phyloP scores from a whole-genome alignment of 2,113 vertebrate species.

The Cardinalis cardinalis region DNA sequence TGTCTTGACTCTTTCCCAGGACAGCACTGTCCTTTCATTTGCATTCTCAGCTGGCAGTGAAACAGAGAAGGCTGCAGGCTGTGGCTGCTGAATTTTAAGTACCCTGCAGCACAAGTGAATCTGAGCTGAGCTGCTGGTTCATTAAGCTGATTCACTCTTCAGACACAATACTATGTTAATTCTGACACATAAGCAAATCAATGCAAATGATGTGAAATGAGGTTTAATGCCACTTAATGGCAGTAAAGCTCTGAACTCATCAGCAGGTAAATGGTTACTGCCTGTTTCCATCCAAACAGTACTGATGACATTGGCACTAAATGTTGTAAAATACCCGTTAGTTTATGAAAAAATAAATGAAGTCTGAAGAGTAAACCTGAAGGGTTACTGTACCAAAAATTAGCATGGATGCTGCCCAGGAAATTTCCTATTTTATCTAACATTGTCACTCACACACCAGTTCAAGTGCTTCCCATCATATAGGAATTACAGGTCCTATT shows the following conservation, averaged over 20 bases:
- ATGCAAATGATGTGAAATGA: slow-evolving; percentile 12
- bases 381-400: neutral
- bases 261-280: slow-evolving; percentile 3
- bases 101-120: neutral
- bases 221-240: neutral
- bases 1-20: slow-evolving; percentile 5
- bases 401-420: neutral
- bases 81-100: slow-evolving; percentile 49
- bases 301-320: neutral
- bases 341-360: neutral
- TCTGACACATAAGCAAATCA: slow-evolving; percentile 33
- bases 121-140: neutral
- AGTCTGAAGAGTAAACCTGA: neutral
- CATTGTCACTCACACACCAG: neutral
- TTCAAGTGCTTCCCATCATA: neutral
- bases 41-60: slow-evolving; percentile 20
- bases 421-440: neutral
- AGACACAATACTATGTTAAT: slow-evolving; percentile 34
- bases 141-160: slow-evolving; percentile 39
- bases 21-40: slow-evolving; percentile 14
- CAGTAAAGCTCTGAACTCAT: neutral
- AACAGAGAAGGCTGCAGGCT: slow-evolving; percentile 13
- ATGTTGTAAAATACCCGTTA: neutral
- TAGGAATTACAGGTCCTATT: neutral
- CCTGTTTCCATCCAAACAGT: neutral